Evolutionary conservation across 2,888 invertebrate species (phyloP).

Genomic region (Nephrotoma guestfalica): DNA sequence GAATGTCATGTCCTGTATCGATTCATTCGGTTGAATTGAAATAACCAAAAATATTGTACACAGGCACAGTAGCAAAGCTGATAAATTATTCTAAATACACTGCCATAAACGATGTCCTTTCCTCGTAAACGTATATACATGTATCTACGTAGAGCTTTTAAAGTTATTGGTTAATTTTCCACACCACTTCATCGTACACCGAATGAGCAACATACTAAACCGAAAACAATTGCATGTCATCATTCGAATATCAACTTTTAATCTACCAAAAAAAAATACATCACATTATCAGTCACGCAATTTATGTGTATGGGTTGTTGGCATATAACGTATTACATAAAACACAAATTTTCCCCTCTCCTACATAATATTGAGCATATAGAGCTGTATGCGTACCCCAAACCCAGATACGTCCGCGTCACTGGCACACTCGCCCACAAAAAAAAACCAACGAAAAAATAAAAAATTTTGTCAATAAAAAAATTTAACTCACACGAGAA

Average conservation of each 20-base stretch:
- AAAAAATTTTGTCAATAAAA: not conserved
- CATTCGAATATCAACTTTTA: not conserved
- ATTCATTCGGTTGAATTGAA: not conserved
- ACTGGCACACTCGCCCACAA: not conserved
- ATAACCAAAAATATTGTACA: not conserved
- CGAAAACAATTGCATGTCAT: not conserved
- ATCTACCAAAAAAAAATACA: not conserved
- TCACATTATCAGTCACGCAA: not conserved
- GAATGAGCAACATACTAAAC: not conserved
- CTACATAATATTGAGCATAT: not conserved
- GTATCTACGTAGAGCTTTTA: not conserved
- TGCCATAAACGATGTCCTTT: not conserved
- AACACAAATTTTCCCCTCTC: not conserved
- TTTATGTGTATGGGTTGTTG: not conserved
- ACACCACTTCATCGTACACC: not conserved
- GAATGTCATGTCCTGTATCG: not conserved
- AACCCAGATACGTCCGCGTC: not conserved
- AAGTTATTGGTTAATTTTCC: not conserved
- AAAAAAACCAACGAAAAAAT: not conserved
- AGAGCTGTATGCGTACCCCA: not conserved
- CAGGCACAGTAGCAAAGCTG: not conserved
- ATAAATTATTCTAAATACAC: not conserved
- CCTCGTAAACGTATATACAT: not conserved
- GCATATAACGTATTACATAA: not conserved
- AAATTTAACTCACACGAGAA: not conserved